phyloP scores from a whole-genome alignment of 2,797 vertebrate genomes.

The Rhinella marina region DNA sequence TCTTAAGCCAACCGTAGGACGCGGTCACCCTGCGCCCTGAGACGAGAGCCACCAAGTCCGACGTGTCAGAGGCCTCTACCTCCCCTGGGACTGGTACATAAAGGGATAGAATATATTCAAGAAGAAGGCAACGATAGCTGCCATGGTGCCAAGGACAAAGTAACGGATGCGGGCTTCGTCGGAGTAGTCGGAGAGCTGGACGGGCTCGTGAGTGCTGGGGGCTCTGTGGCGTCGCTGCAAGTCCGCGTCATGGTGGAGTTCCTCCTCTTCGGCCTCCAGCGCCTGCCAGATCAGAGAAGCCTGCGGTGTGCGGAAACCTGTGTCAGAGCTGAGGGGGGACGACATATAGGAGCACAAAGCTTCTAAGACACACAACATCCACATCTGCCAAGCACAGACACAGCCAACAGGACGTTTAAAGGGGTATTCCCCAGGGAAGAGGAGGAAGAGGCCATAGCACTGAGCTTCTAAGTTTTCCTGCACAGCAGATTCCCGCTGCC shows the following conservation, averaged over 20 bases:
- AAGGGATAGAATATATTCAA: constrained; percentile 90
- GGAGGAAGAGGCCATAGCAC: too few species aligned
- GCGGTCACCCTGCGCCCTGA: background rate
- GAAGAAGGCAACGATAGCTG: constrained; percentile 86
- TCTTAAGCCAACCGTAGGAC: background rate
- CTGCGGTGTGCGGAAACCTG: constrained; percentile 98
- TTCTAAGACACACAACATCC: constrained; percentile 48
- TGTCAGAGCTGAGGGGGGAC: constrained; percentile 84
- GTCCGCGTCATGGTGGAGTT: constrained; percentile 69
- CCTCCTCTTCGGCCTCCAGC: constrained; percentile 95
- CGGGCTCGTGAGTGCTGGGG: constrained; percentile 68
- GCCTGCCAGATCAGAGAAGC: constrained; percentile 99
- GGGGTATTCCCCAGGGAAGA: background rate
- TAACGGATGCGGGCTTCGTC: constrained; percentile 89
- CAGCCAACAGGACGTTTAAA: background rate
- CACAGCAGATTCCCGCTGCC: too few species aligned
- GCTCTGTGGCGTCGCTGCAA: constrained; percentile 65
- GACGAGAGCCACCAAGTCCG: background rate
- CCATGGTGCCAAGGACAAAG: constrained; percentile 88
- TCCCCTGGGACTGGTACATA: constrained; percentile 81
- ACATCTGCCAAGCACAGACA: constrained; percentile 19
- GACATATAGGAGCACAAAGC: constrained; percentile 64
- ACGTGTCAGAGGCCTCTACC: constrained; percentile 68
- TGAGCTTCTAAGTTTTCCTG: too few species aligned
- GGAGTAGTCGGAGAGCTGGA: constrained; percentile 76